Percentiles rank a stretch among this genome's conserved stretches.
phyloP scores from a whole-genome alignment of 2,888 invertebrate genomes.

The Cheilosia grossa region DNA sequence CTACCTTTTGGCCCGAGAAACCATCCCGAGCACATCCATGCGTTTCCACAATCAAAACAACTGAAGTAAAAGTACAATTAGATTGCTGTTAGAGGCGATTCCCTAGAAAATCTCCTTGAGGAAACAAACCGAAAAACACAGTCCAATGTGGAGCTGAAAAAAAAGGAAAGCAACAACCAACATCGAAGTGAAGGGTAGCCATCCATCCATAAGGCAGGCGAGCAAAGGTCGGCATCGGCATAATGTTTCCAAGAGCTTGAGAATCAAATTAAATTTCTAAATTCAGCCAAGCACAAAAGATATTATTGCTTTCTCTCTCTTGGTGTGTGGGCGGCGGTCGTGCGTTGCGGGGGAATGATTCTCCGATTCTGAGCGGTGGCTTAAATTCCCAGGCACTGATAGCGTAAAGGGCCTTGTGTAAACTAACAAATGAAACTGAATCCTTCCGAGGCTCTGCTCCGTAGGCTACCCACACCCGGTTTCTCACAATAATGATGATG shows the following conservation, averaged over 20 bases:
- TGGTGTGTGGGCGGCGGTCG: not conserved
- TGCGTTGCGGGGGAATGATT: slow-evolving; percentile 7
- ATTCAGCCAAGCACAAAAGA: slow-evolving; percentile 69
- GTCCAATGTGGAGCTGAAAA: not conserved
- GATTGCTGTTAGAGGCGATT: slow-evolving; percentile 69
- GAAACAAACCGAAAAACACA: slow-evolving; percentile 23
- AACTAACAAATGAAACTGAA: slow-evolving; percentile 52
- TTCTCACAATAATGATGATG: slow-evolving; percentile 46
- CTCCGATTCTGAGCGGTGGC: slow-evolving; percentile 53
- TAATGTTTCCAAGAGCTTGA: slow-evolving; percentile 37
- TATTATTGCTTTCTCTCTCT: slow-evolving; percentile 53
- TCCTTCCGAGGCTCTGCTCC: slow-evolving; percentile 42
- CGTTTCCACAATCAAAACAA: slow-evolving; percentile 69
- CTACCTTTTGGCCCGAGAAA: slow-evolving; percentile 54
- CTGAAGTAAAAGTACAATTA: slow-evolving; percentile 73
- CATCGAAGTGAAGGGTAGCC: slow-evolving; percentile 31
- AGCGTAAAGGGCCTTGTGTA: slow-evolving; percentile 19
- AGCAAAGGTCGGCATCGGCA: slow-evolving; percentile 41
- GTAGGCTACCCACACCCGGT: slow-evolving; percentile 34
- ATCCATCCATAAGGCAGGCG: slow-evolving; percentile 60
- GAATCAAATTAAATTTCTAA: slow-evolving; percentile 72
- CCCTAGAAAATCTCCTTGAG: slow-evolving; percentile 46
- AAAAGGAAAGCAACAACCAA: slow-evolving; percentile 61
- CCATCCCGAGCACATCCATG: slow-evolving; percentile 35
- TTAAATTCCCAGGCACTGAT: slow-evolving; percentile 53